Evolutionary conservation across 2,797 vertebrate species (phyloP), one percentile per base, ranked within the genome.

Genomic region (Cuculus canorus): DNA sequence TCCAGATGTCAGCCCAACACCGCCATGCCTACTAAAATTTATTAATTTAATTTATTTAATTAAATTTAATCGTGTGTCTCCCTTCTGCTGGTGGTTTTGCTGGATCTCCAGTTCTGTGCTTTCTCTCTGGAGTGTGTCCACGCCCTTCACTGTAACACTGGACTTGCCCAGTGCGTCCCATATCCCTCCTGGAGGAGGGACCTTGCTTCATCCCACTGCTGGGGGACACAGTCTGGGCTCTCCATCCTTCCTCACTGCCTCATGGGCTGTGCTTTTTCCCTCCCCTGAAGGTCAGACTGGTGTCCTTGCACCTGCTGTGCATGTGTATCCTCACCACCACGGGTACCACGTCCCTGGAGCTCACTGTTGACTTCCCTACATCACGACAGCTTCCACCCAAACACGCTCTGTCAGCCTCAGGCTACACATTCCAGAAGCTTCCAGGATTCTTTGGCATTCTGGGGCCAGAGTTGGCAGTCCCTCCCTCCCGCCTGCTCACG

Each of bases 321-420:
- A 9, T 0, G 1, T 37, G 23, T 18, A 21, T 35, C 50, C 33
- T 39, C 50, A 22, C 27, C 2, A 2, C 69, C 43, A 3, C 0
- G 6, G 32, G 25, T 18, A 32, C 50, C 0, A 0, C 32, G 54
- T 7, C 33, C 83, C 77, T 64, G 13, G 47, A 17, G 10, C 18
- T 70, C 91, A 77, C 47, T 0, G 0, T 3, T n/a, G 76, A 17
- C 82, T 66, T 70, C 64, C 21, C 35, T 56, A 37, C 28, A 6
- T 47, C 53, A 23, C 1, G 1, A 8, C 21, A 63, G 4, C 47
- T 25, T 61, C 27, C 22, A 72, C 13, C 30, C 11, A 32, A 73
- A 15, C 16, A 6, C 0, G 3, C 14, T 56, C 45, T 0, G 0
- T 17, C 47, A 50, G 12, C 39, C 53, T 75, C 18, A 0, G 25